Conservation (phyloP, 1,140 invertebrate species). For the Pantala flavescens region DNA sequence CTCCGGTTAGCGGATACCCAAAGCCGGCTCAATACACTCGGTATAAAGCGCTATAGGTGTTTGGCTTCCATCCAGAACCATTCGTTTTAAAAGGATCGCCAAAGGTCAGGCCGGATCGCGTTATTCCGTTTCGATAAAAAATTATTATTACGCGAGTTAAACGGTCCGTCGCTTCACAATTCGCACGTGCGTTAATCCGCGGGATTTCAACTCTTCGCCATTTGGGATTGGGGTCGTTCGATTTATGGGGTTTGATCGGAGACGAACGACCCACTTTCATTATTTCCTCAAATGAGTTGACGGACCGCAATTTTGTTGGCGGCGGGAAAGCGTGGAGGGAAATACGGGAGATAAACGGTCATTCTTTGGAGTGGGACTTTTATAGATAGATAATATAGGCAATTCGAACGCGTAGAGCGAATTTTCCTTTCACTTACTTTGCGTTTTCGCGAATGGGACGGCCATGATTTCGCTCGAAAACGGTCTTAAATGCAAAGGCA, state of each 20-base stretch:
- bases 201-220: neutral
- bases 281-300: too few relatives aligned
- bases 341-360: neutral
- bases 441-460: too few relatives aligned
- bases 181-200: neutral
- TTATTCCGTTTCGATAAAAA: constrained; percentile 4
- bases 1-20: neutral
- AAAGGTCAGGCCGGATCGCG: neutral
- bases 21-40: constrained; percentile 8
- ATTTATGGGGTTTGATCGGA: too few relatives aligned
- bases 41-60: neutral
- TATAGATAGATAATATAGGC: too few relatives aligned
- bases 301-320: too few relatives aligned
- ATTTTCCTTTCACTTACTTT: too few relatives aligned
- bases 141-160: neutral
- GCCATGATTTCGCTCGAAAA: too few relatives aligned
- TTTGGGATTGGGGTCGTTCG: too few relatives aligned
- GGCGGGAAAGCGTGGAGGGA: neutral
- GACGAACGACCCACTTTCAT: too few relatives aligned
- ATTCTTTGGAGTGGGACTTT: too few relatives aligned
- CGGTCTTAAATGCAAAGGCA: too few relatives aligned
- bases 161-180: neutral
- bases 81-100: constrained; percentile 4
- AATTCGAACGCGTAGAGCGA: too few relatives aligned
- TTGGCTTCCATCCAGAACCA: neutral